Evolutionary conservation across 2,113 vertebrate genomes (phyloP), one percentile per base, ranked within the genome.

Genomic region (Columba livia): DNA sequence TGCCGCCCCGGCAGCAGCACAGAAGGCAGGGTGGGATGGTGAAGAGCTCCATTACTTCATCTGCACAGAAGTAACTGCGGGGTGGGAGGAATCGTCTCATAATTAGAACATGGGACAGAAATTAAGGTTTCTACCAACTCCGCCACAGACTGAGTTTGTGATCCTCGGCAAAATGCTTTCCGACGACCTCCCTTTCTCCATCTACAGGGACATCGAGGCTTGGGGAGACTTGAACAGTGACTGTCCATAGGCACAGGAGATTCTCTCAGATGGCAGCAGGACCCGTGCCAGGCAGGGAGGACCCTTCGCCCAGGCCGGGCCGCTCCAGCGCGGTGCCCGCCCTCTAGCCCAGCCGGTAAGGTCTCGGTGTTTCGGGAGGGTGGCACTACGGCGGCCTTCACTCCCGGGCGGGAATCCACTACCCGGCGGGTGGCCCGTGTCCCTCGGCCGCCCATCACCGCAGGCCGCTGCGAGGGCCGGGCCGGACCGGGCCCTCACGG

Each of bases 11-110:
- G 85, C 84, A 73, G 34, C 38, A 64, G 74, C 94, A 32, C 92
- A 69, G 89, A 23, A 60, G 95, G 93, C 87, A 31, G 78, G 58
- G 95, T 88, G 88, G 96, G 96, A 89, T 82, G 91, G 96, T 58
- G 95, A 56, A 47, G 93, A 95, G 89, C 87, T 69, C 89, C 89
- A 88, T 95, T 91, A 73, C 79, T 94, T 83, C 84, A 89, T 83
- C 89, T 54, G 62, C 89, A 85, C 34, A 9, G 36, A 93, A 92
- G 84, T 85, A 92, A 96, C 79, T 28, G 88, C 13, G 67, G 31
- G 81, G 89, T 93, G 87, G 94, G 94, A 94, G 91, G 93, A 83
- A 94, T 73, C 56, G 44, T 34, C 78, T 85, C 78, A n/a, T 78
- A 75, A 95, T 88, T 69, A 79, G 87, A 54, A 44, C 74, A 42